Percentiles rank a stretch among this genome's conserved stretches.
phyloP scores from a whole-genome alignment of 2,888 invertebrate genomes.

The Amphipyra tragopoginis region DNA sequence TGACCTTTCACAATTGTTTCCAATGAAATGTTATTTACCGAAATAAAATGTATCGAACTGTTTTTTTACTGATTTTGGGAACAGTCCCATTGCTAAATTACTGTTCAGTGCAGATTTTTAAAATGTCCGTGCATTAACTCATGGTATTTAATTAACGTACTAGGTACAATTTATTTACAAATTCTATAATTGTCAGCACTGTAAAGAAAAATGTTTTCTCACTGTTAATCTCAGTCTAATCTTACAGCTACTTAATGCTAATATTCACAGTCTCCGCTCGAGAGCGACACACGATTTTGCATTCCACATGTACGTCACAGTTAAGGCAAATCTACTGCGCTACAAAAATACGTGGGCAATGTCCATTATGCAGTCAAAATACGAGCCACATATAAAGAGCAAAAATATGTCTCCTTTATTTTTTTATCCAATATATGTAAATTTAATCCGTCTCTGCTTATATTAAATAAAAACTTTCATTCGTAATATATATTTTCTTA shows the following conservation, averaged over 20 bases:
- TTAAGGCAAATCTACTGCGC: slow-evolving; percentile 86
- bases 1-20: slow-evolving; percentile 62
- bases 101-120: background rate
- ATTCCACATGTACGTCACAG: slow-evolving; percentile 77
- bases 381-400: slow-evolving; percentile 85
- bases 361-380: slow-evolving; percentile 86
- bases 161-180: slow-evolving; percentile 8
- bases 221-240: slow-evolving; percentile 83
- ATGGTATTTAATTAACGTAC: no score
- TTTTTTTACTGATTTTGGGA: background rate
- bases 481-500: slow-evolving; percentile 73
- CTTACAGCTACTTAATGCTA: slow-evolving; percentile 74
- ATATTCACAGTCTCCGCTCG: slow-evolving; percentile 86
- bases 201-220: slow-evolving; percentile 75
- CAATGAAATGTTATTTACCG: slow-evolving; percentile 7
- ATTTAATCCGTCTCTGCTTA: slow-evolving; percentile 75
- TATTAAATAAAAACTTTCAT: slow-evolving; percentile 78
- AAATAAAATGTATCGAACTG: background rate
- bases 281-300: slow-evolving; percentile 76
- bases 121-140: background rate
- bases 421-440: slow-evolving; percentile 76
- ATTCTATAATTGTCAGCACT: slow-evolving; percentile 35
- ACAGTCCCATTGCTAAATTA: background rate
- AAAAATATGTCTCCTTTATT: slow-evolving; percentile 89
- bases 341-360: slow-evolving; percentile 90